Percentiles rank a stretch among this genome's conserved stretches.
Evolutionary conservation across 2,113 vertebrate species (phyloP).

Genomic region (Clinocottus analis): DNA sequence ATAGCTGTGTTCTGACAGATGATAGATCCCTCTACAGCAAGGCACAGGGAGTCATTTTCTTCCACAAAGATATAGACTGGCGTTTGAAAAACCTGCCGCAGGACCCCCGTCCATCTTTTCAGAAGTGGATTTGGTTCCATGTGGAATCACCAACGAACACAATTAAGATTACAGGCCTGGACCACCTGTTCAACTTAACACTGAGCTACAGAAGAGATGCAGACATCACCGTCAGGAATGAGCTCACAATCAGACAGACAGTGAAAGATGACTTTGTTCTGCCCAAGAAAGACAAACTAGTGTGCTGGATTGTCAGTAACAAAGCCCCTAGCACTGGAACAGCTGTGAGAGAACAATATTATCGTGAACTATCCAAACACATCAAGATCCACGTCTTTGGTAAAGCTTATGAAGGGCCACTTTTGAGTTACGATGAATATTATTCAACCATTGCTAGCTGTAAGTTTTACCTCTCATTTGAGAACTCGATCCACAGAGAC

Average conservation of each 20-base stretch:
- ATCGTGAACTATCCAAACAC: conserved; percentile 85
- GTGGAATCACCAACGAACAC: conserved; percentile 89
- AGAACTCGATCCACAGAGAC: conserved; percentile 91
- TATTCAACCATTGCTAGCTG: conserved; percentile 87
- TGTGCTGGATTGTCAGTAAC: conserved; percentile 92
- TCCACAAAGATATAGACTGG: conserved; percentile 83
- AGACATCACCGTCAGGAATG: conserved; percentile 88
- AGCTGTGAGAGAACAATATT: conserved; percentile 86
- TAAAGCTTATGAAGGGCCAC: conserved; percentile 80
- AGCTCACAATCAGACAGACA: conserved; percentile 82
- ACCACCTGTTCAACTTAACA: conserved; percentile 89
- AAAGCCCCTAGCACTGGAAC: conserved; percentile 70
- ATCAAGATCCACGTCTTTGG: conserved; percentile 86
- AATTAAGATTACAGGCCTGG: conserved; percentile 81
- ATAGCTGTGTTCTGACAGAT: conserved; percentile 87
- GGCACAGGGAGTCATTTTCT: conserved; percentile 86
- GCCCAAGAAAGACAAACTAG: conserved; percentile 88
- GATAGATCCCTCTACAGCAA: conserved; percentile 85
- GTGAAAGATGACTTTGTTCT: conserved; percentile 83
- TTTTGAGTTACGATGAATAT: conserved; percentile 84
- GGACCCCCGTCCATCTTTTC: conserved; percentile 85
- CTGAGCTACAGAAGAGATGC: conserved; percentile 89
- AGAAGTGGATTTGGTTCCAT: conserved; percentile 92
- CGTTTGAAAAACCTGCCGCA: conserved; percentile 84
- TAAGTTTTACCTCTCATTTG: conserved; percentile 92